phyloP scores from a whole-genome alignment of 2,797 vertebrate genomes.

The Lophotriccus pileatus region DNA sequence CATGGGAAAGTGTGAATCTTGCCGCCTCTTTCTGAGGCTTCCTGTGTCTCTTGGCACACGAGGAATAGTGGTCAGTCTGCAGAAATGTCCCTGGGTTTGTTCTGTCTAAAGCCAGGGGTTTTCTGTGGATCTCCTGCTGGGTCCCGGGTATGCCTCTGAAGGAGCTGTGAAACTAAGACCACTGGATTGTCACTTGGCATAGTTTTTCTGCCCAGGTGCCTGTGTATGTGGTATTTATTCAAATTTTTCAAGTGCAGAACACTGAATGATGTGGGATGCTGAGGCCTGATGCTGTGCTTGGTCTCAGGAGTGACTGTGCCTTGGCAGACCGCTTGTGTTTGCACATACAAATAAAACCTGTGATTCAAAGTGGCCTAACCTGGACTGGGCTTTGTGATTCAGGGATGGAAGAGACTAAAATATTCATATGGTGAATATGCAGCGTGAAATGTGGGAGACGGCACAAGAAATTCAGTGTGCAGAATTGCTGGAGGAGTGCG shows the following conservation, averaged over 20 bases:
- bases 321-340: background rate
- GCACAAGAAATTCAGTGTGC: background rate
- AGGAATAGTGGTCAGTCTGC: background rate
- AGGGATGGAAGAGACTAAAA: background rate
- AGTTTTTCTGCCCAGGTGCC: background rate
- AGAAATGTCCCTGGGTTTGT: background rate
- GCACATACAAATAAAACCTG: background rate
- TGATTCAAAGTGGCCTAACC: background rate
- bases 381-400: background rate
- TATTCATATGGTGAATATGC: background rate
- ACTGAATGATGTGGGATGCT: background rate
- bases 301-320: background rate
- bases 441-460: background rate
- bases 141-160: background rate
- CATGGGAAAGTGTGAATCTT: background rate
- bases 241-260: background rate
- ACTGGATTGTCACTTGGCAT: background rate
- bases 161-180: background rate
- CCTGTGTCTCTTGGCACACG: rapidly evolving
- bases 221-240: rapidly evolving
- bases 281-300: background rate
- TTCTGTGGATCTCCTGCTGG: background rate
- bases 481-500: rapidly evolving
- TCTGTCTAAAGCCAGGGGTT: background rate
- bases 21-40: background rate